Conservation (phyloP, 2,113 vertebrate genomes). For the Antechinus stuartii region DNA sequence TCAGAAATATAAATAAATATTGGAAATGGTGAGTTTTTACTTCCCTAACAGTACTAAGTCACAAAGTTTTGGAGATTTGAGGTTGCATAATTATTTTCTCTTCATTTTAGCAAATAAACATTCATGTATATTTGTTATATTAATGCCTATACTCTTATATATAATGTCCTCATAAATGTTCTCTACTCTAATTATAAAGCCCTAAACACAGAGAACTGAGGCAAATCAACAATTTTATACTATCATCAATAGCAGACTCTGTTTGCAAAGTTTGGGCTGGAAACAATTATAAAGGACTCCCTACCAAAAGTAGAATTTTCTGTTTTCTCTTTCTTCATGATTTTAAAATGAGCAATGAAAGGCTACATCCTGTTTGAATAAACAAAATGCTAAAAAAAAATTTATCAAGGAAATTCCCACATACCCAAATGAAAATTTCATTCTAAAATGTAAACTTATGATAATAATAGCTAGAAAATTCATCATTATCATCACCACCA, state of each 20-base stretch:
- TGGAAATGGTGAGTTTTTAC: not conserved
- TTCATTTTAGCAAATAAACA: not conserved
- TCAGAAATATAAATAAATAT: not conserved
- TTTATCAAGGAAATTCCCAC: constrained; percentile 12
- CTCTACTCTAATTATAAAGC: constrained; percentile 7
- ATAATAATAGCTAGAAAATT: not conserved
- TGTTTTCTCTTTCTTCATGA: constrained; percentile 24
- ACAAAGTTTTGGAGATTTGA: not conserved
- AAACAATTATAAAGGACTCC: constrained; percentile 66
- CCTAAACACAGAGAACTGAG: constrained; percentile 28
- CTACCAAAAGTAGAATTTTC: constrained; percentile 63
- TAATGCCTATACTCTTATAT: not conserved
- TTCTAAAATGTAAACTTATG: constrained; percentile 56
- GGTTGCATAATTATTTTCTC: not conserved
- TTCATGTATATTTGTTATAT: not conserved
- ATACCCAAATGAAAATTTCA: constrained; percentile 22
- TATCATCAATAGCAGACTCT: constrained; percentile 17
- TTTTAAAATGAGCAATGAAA: constrained; percentile 60
- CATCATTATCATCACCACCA: not conserved
- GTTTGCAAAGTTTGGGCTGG: constrained; percentile 64
- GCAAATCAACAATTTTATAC: constrained; percentile 43
- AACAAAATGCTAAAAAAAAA: constrained; percentile 46
- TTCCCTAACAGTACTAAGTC: not conserved
- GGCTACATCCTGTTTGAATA: constrained; percentile 67
- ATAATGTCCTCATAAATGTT: not conserved